These are phyloP conservation scores for Etheostoma spectabile DNA, from an alignment of 2,113 vertebrate genomes.

Conservation along the genomic window DNA sequence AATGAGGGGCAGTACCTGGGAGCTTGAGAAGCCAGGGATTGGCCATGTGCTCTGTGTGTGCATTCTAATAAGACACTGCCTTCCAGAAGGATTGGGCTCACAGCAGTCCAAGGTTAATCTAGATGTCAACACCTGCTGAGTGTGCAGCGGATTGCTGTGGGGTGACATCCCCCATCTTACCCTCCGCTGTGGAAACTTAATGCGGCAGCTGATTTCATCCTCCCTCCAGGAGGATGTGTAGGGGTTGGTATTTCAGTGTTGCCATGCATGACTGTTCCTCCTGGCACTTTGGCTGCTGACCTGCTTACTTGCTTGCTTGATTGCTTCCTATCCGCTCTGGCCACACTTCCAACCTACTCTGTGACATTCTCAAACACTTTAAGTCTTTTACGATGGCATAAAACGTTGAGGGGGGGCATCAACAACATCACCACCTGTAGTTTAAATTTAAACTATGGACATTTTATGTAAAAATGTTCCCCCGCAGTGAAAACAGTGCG, in stretches of 20 bases:
- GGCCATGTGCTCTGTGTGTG: slow-evolving; percentile 53
- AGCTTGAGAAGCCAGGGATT: slow-evolving; percentile 51
- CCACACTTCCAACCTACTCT: slow-evolving; percentile 20
- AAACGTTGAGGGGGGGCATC: no score
- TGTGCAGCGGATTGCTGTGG: slow-evolving; percentile 62
- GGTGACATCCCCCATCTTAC: slow-evolving; percentile 65
- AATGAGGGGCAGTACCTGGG: slow-evolving; percentile 61
- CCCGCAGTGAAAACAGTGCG: neutral
- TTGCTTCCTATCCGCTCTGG: slow-evolving; percentile 39
- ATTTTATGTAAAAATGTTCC: neutral
- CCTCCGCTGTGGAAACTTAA: slow-evolving; percentile 60
- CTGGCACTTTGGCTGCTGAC: slow-evolving; percentile 54
- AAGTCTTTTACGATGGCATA: slow-evolving; percentile 6
- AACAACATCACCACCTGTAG: slow-evolving; percentile 2
- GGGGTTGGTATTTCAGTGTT: slow-evolving; percentile 49
- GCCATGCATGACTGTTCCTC: slow-evolving; percentile 46
- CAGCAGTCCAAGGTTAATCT: slow-evolving; percentile 76
- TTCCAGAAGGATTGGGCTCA: slow-evolving; percentile 61
- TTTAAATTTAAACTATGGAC: neutral
- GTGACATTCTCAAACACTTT: neutral
- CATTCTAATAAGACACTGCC: slow-evolving; percentile 71
- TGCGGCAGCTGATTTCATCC: slow-evolving; percentile 60
- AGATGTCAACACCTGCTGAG: slow-evolving; percentile 78
- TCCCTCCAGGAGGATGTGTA: slow-evolving; percentile 47
- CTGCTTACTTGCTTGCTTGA: slow-evolving; percentile 47